Evolutionary conservation across 1,140 invertebrate genomes (phyloP), one percentile per base, ranked within the genome.

Genomic region (Fopius arisanus): DNA sequence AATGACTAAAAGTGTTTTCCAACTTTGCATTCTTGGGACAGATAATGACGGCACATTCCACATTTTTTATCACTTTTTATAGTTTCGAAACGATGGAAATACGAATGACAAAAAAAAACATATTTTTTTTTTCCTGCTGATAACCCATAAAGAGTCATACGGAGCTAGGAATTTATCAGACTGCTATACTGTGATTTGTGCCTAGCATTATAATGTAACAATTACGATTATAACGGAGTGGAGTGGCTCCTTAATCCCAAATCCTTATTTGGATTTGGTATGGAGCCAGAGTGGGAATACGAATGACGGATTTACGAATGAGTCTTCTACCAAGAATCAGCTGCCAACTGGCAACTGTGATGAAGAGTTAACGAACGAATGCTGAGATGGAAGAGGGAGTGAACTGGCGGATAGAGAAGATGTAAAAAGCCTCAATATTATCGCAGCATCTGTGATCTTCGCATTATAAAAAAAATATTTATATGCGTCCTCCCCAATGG

Each of bases 211-310:
- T 69, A 69, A 69, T 54, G 26, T 59, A 59, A 73, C 65, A 73
- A 73, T 59, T 66, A 72, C 26, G 28, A 67, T 73, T 40, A n/a
- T 51, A 67, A 40, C 65, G 29, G 41, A 70, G 71, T 51, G 41
- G 40, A 67, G 51, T 19, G 65, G 48, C 43, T 73, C 43, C 41
- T 68, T 68, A 59, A 73, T 73, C 66, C 7, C 10, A 28, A 48
- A 62, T 23, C 72, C 72, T 68, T 73, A 63, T 73, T 67, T 73
- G 40, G 67, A 67, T 73, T 73, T 73, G 72, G 66, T 68, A 73
- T 21, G 54, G 67, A 37, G 66, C 66, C 72, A 68, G 37, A 28
- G 43, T 62, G 5, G 26, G 23, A 31, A 16, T 19, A 21, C 28
- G 66, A 43, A 68, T 73, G 66, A 73, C 37, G 65, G 66, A 73